Evolutionary conservation across 2,113 vertebrate genomes (phyloP), one percentile per base, ranked within the genome.

Genomic region (Forbesichthys agassizii): DNA sequence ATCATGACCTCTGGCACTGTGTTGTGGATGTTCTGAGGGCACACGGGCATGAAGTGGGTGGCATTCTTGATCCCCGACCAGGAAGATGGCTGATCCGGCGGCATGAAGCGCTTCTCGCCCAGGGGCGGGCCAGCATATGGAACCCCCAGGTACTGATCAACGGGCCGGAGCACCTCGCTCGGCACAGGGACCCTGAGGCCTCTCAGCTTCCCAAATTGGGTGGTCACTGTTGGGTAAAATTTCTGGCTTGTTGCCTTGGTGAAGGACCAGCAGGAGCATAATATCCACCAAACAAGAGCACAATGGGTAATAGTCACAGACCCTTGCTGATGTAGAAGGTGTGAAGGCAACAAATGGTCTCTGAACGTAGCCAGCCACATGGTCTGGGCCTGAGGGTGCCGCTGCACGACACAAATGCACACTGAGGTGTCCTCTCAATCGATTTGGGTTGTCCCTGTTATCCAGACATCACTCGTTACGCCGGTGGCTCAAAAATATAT

Each of bases 1-100:
- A 98, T 96, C 95, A 98, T 99, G 88, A 99, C 96, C 94, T 99
- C 97, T 0, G 96, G 96, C 73, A 95, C 94, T 67, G 96, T 96
- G 81, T 96, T 96, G 75, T 97, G 96, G 88, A 98, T 95, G 89
- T 97, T 99, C 93, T 99, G 97, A 55, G 97, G 97, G 86, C 97
- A 99, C 61, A 99, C 97, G 0, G 97, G 95, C 84, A 96, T 95
- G 92, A 98, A 99, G 68, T 98, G 96, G 16, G 97, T 98, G 27
- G 96, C 95, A 58, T 99, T 99, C 88, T 92, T 95, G 75, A 95
- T 84, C 36, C 96, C 95, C 52, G 95, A 93, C 96, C 97, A 99
- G 16, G 95, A 91, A 69, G 94, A 92, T 0, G 96, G 97, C 77
- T 98, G 95, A 56, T 99, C 97, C 0, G 97, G 97, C 78, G 96